Percentiles rank a stretch among this genome's conserved stretches.
Conservation (phyloP, 1,140 invertebrate species). For the Anagrus nilaparvatae region DNA sequence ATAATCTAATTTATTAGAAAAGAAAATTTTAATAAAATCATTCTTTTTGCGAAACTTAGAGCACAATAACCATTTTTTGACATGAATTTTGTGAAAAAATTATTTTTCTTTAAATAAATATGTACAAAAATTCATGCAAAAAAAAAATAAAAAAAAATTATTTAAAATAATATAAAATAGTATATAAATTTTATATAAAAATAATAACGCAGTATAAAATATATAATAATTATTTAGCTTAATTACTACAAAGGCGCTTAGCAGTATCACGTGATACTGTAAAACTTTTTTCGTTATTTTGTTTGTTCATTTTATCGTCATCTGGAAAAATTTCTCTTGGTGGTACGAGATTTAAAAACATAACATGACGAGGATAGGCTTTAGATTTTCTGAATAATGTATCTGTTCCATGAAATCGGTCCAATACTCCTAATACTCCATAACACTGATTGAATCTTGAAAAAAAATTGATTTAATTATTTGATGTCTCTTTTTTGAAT, state of each 20-base stretch:
- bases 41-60: not conserved
- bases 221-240: no score
- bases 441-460: constrained; percentile 76
- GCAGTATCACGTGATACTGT: no score
- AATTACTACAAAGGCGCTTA: no score
- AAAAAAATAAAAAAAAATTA: no score
- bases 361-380: constrained; percentile 64
- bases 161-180: no score
- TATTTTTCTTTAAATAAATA: no score
- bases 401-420: constrained; percentile 79
- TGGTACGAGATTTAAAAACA: constrained; percentile 71
- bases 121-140: no score
- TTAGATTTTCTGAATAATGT: constrained; percentile 62
- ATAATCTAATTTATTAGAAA: no score
- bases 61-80: no score
- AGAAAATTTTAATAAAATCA: constrained; percentile 4
- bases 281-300: constrained; percentile 20
- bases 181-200: no score
- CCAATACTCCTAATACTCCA: constrained; percentile 74
- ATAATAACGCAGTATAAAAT: no score
- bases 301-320: constrained; percentile 38
- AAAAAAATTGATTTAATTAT: constrained; percentile 14
- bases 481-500: not conserved
- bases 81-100: no score
- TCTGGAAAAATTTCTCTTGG: constrained; percentile 67